Evolutionary conservation across 1,140 invertebrate genomes (phyloP), one percentile per base, ranked within the genome.

Genomic region (Brachionus paranguensis): DNA sequence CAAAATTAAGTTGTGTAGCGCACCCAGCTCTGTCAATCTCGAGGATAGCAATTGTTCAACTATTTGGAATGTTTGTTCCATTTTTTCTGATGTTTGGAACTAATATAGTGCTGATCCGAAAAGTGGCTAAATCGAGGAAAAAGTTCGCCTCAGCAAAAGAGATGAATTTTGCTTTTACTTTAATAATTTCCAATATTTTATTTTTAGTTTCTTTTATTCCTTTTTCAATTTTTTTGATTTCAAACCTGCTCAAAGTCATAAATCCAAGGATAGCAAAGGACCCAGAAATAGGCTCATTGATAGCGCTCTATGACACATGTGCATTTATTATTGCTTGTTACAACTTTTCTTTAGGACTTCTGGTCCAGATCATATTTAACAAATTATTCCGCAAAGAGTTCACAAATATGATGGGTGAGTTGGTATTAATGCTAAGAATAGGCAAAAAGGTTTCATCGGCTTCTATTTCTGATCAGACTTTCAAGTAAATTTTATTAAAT

Each of bases 81-180:
- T 72, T 72, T 72, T 72, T 72, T 41, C 11, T 72, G 1, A 72
- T 72, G 68, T 43, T 72, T 68, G 65, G 65, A 12, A 68, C 65
- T 0, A 68, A 68, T 68, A 33, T 68, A n/a, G 12, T 33, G 17
- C 65, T 68, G 12, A 68, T 68, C 8, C 12, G 6, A 68, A 68
- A 68, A 12, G 65, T 68, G 4, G 24, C 14, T 1, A 41, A 29
- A 41, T 68, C 65, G 1, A 68, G n/a, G 33, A 68, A 33, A 41
- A 68, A 68, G 33, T 29, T 68, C 7, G 33, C 14, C n/a, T 33
- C 27, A 24, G 24, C 33, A 11, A 29, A 68, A 68, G 65, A 68
- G 33, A 33, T 68, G 33, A 12, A 68, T 68, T 68, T 68, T 68
- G 33, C 33, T 29, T 68, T 68, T 29, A 41, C 65, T 68, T 29